Percentiles rank a stretch among this genome's conserved stretches.
Conservation (phyloP, 2,113 vertebrate genomes). For the Strigops habroptila region DNA sequence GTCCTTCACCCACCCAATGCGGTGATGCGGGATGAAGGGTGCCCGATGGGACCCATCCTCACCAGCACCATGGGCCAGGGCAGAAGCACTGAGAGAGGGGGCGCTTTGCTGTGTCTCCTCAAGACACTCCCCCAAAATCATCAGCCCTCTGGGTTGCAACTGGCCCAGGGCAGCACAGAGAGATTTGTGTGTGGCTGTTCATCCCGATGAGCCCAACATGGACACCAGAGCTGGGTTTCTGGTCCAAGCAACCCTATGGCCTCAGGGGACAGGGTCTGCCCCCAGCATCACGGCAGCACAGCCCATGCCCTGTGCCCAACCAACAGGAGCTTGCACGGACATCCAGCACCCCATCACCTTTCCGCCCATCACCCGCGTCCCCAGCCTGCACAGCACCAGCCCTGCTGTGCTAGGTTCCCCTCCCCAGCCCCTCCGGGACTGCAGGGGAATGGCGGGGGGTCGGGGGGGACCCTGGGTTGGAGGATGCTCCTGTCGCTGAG, state of each 20-base stretch:
- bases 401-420: background rate
- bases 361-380: background rate
- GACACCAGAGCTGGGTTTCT: background rate
- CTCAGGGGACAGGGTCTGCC: background rate
- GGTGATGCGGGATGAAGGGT: background rate
- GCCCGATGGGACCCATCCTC: rapidly evolving
- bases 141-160: rapidly evolving
- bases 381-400: background rate
- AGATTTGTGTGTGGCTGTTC: background rate
- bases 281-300: background rate
- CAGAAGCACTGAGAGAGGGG: background rate
- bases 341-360: background rate
- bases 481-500: background rate
- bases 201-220: rapidly evolving
- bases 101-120: background rate
- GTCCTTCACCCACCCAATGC: background rate
- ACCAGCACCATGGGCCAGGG: background rate
- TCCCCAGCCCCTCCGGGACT: background rate
- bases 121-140: background rate
- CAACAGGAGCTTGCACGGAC: background rate
- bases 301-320: rapidly evolving
- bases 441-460: rapidly evolving
- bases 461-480: background rate
- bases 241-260: rapidly evolving
- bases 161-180: background rate